Evolutionary conservation across 2,888 invertebrate species (phyloP).

Genomic region (Hypolimnas misippus): DNA sequence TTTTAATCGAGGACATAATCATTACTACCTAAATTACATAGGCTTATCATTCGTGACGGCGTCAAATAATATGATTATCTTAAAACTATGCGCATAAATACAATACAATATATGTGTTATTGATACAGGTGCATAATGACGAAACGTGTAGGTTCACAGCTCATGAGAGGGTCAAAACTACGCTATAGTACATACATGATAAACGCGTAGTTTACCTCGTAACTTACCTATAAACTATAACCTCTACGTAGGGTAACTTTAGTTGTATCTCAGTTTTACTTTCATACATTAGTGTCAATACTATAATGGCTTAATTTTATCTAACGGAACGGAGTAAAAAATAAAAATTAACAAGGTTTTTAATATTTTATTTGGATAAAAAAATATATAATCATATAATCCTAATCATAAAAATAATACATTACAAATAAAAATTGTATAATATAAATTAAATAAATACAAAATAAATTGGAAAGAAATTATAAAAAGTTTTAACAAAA

Average conservation of each 20-base stretch:
- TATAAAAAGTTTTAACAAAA: constrained; percentile 18
- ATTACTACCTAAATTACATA: constrained; percentile 34
- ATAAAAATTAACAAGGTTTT: constrained; percentile 21
- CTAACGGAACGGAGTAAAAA: constrained; percentile 17
- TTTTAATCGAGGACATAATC: constrained; percentile 28
- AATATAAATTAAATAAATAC: constrained; percentile 3
- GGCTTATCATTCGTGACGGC: constrained; percentile 33
- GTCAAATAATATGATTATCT: constrained; percentile 31
- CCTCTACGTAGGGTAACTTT: constrained; percentile 6
- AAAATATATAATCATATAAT: constrained; percentile 15
- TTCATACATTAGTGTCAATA: neutral
- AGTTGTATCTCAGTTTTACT: neutral
- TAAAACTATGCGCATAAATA: constrained; percentile 36
- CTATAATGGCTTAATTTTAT: constrained; percentile 3
- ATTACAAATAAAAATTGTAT: constrained; percentile 11
- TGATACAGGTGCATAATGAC: constrained; percentile 49
- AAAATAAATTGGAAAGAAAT: constrained; percentile 8
- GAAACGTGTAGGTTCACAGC: constrained; percentile 40
- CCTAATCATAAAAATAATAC: constrained; percentile 15
- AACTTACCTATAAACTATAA: constrained; percentile 21
- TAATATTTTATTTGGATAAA: constrained; percentile 18
- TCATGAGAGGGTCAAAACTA: constrained; percentile 25
- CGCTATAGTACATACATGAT: constrained; percentile 4
- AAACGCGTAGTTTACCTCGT: constrained; percentile 1
- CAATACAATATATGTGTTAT: constrained; percentile 43